Conservation (phyloP, 2,797 vertebrate genomes). For the Huso huso region DNA sequence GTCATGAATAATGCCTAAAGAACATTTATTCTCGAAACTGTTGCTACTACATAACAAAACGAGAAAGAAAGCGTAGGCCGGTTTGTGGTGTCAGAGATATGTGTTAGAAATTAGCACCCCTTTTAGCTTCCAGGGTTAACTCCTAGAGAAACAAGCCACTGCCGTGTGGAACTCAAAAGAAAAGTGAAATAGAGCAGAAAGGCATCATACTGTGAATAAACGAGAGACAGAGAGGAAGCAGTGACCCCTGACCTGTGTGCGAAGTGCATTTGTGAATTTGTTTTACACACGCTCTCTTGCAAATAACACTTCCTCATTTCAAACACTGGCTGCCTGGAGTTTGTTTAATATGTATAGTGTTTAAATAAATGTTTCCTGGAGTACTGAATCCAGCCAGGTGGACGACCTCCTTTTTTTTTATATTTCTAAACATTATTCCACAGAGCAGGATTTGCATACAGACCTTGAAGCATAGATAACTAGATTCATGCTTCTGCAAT, state of each 20-base stretch:
- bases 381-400: slow-evolving; percentile 27
- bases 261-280: too few species aligned
- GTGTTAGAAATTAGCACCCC: background rate
- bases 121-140: background rate
- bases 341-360: too few species aligned
- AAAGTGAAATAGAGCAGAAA: slow-evolving; percentile 37
- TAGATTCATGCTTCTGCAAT: slow-evolving; percentile 16
- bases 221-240: slow-evolving; percentile 23
- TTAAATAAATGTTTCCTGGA: background rate
- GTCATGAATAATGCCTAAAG: too few species aligned
- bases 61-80: background rate
- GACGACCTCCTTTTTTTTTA: slow-evolving; percentile 21
- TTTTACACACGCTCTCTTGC: too few species aligned
- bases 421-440: slow-evolving; percentile 22
- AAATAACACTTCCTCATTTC: too few species aligned
- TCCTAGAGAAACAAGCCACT: slow-evolving; percentile 12
- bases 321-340: too few species aligned
- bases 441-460: slow-evolving; percentile 22
- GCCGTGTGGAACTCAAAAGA: slow-evolving; percentile 26
- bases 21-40: too few species aligned
- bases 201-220: slow-evolving; percentile 29
- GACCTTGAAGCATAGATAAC: slow-evolving; percentile 23
- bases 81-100: background rate
- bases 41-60: too few species aligned
- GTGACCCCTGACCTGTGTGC: slow-evolving; percentile 29